Evolutionary conservation across 2,113 vertebrate species (phyloP), one percentile per base, ranked within the genome.

Genomic region (Coturnix japonica): DNA sequence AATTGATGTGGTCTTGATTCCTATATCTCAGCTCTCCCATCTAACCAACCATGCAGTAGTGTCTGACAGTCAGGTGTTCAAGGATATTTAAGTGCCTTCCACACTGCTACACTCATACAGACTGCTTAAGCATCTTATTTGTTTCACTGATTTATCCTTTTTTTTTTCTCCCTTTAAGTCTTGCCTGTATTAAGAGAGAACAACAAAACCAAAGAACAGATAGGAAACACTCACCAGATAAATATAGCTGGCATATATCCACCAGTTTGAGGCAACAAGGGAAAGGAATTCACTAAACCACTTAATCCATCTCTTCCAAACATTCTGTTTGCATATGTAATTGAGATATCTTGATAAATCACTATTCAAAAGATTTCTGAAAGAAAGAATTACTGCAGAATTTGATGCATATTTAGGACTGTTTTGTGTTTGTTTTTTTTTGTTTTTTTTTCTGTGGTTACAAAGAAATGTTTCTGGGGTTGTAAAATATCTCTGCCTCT

Each of bases 211-310:
- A 92, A 80, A 67, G 43, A 20, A 88, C 75, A 80, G 51, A 82
- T 56, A 53, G n/a, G 60, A 76, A 89, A 89, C 47, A 85, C 61
- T 65, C 75, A 51, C 35, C 92, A 93, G 54, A 74, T 74, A 82
- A 95, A 80, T 37, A 41, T 53, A 87, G 60, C 43, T 76, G 46
- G 46, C 73, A 56, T 67, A 67, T 20, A 63, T 17, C 13, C 35
- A 87, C 7, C 39, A 60, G n/a, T 80, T 56, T 77, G 46, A 92
- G 67, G 37, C 65, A 87, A 87, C 56, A 10, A 74, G 60, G 7
- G 23, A 64, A 43, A 33, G 43, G 61, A 89, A 91, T 91, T 91
- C 89, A 78, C 39, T 65, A 87, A 89, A 80, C 74, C 39, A 64
- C 70, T 92, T 66, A 76, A 85, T 81, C 54, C 18, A 53, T 53